A percentile compares a stretch with the other conserved stretches of the same genome.
phyloP scores from a whole-genome alignment of 2,888 invertebrate genomes.

The Ephialtes manifestator region DNA sequence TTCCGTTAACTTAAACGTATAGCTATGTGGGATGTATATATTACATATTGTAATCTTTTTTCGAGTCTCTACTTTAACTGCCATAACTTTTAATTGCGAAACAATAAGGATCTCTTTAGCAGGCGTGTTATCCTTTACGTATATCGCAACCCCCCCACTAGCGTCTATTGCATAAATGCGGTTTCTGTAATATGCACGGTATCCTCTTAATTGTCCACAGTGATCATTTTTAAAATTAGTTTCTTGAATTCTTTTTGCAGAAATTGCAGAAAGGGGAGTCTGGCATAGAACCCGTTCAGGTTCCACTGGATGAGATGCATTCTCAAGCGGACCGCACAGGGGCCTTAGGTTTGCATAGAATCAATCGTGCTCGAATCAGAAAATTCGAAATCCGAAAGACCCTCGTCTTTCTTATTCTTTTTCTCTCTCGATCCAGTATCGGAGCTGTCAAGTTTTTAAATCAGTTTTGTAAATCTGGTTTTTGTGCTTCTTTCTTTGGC shows the following conservation, averaged over 20 bases:
- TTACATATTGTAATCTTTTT: constrained; percentile 4
- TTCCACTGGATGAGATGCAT: not conserved
- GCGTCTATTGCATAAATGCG: not conserved
- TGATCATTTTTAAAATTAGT: not conserved
- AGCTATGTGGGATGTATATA: not conserved
- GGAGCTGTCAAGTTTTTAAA: not conserved
- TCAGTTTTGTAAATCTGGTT: not conserved
- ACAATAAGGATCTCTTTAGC: not conserved
- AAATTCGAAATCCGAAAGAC: not conserved
- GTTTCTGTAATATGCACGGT: not conserved
- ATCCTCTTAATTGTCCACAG: not conserved
- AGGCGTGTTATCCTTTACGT: not conserved
- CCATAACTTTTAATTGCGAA: not conserved
- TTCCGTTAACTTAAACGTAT: constrained; percentile 28
- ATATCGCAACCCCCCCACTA: not conserved
- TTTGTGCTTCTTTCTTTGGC: not conserved
- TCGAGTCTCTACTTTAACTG: not conserved
- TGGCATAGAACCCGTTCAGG: not conserved
- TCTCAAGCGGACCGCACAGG: not conserved
- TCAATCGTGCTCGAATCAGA: not conserved
- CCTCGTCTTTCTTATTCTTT: not conserved
- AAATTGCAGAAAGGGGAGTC: not conserved
- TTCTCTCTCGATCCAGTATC: not conserved
- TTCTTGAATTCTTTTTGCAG: not conserved
- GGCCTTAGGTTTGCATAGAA: not conserved